Percentiles rank a stretch among this genome's conserved stretches.
Evolutionary conservation across 2,797 vertebrate genomes (phyloP).

Genomic region (Otolemur crassicaudatus): DNA sequence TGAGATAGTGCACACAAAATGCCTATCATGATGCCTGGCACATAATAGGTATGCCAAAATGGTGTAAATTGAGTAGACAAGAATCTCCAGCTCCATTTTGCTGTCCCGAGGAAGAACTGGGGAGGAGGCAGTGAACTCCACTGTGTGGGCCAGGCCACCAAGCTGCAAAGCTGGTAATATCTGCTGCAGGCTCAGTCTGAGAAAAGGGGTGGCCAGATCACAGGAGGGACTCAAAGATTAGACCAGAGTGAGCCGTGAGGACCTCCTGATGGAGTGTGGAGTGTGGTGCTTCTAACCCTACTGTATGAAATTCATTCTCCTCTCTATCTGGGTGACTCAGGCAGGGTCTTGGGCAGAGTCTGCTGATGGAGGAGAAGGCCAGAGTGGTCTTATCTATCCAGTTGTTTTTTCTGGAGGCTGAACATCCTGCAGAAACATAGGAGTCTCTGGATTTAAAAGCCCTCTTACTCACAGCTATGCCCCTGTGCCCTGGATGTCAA

Average conservation of each 20-base stretch:
- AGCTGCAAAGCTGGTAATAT: background rate
- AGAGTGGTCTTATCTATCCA: background rate
- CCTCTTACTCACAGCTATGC: background rate
- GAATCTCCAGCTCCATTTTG: background rate
- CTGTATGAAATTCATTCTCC: background rate
- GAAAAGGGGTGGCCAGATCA: background rate
- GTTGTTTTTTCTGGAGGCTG: no score
- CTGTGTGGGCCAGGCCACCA: background rate
- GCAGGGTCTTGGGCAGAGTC: background rate
- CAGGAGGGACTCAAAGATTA: background rate
- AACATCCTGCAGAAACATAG: background rate
- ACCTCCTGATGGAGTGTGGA: no score
- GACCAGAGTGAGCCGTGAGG: background rate
- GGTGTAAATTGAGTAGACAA: rapidly evolving
- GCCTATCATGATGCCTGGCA: background rate
- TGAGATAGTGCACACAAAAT: background rate
- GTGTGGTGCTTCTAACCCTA: rapidly evolving
- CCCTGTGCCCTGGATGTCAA: background rate
- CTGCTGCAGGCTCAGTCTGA: background rate
- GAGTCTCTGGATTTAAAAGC: background rate
- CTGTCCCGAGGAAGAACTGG: background rate
- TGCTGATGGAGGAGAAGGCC: background rate
- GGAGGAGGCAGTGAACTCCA: background rate
- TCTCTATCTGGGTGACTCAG: background rate
- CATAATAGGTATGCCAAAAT: rapidly evolving